A percentile compares a stretch with the other conserved stretches of the same genome.
Conservation (phyloP, 1,140 invertebrate species). For the Zaprionus gabonicus region DNA sequence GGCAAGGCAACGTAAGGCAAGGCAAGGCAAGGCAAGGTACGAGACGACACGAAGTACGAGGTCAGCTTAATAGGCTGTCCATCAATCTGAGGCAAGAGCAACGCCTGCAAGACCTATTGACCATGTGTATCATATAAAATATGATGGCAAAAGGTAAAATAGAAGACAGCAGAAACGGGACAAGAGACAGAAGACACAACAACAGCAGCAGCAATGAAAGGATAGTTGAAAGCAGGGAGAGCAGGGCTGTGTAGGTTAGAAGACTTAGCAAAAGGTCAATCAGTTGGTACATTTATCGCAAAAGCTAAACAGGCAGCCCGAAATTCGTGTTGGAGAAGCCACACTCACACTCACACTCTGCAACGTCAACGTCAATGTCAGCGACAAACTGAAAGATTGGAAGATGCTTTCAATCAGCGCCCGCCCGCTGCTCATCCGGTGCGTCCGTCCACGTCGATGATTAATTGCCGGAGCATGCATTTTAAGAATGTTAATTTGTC, state of each 20-base stretch:
- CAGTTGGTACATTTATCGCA: slow-evolving; percentile 46
- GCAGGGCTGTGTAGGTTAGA: neutral
- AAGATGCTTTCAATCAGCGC: slow-evolving; percentile 64
- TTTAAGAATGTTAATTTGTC: slow-evolving; percentile 81
- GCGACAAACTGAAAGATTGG: slow-evolving; percentile 30
- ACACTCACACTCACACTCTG: neutral
- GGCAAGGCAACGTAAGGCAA: neutral
- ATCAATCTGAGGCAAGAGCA: slow-evolving; percentile 43
- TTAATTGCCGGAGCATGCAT: slow-evolving; percentile 71
- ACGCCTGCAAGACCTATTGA: neutral
- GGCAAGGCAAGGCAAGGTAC: neutral
- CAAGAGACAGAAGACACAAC: neutral
- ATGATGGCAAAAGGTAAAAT: slow-evolving; percentile 35
- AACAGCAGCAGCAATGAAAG: neutral
- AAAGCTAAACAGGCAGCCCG: slow-evolving; percentile 19
- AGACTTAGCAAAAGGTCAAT: slow-evolving; percentile 39
- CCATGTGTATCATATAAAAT: slow-evolving; percentile 38
- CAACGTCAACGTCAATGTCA: slow-evolving; percentile 27
- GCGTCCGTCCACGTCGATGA: slow-evolving; percentile 49
- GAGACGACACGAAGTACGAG: neutral
- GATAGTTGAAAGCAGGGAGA: too few species aligned
- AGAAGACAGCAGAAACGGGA: slow-evolving; percentile 19
- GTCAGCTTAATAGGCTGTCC: slow-evolving; percentile 32
- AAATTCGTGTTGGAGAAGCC: neutral
- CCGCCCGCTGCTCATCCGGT: slow-evolving; percentile 14